These are phyloP conservation scores for Anser brachyrhynchus DNA, from an alignment of 2,113 vertebrate species.

Conservation along the genomic window DNA sequence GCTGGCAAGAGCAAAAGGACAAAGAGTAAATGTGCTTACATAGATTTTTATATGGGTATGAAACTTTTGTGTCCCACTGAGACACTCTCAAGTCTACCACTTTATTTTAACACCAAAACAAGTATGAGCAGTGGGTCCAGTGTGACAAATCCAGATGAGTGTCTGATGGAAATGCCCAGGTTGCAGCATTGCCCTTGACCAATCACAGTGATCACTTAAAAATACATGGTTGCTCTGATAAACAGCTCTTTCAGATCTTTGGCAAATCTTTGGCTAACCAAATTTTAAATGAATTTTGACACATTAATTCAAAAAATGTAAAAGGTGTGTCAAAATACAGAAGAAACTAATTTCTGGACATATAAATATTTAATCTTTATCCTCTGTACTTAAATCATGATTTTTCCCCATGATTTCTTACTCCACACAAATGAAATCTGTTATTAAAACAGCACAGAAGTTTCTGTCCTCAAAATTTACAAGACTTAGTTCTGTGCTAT, in stretches of 20 bases:
- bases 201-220: conserved; percentile 19
- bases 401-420: background rate
- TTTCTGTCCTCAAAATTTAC: background rate
- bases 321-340: background rate
- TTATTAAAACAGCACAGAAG: background rate
- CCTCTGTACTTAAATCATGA: background rate
- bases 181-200: background rate
- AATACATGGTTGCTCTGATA: background rate
- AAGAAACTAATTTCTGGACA: background rate
- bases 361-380: background rate
- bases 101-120: background rate
- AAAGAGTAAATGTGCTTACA: background rate
- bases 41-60: background rate
- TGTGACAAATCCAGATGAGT: background rate
- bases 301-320: background rate
- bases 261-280: conserved; percentile 31
- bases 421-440: background rate
- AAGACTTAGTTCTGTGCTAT: background rate
- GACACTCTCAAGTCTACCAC: background rate
- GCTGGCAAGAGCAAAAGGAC: background rate
- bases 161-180: background rate
- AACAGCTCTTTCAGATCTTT: background rate
- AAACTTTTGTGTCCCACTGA: background rate
- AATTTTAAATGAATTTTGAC: background rate
- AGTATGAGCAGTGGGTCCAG: background rate